Conservation (phyloP, 1,140 invertebrate genomes). For the Musca domestica region DNA sequence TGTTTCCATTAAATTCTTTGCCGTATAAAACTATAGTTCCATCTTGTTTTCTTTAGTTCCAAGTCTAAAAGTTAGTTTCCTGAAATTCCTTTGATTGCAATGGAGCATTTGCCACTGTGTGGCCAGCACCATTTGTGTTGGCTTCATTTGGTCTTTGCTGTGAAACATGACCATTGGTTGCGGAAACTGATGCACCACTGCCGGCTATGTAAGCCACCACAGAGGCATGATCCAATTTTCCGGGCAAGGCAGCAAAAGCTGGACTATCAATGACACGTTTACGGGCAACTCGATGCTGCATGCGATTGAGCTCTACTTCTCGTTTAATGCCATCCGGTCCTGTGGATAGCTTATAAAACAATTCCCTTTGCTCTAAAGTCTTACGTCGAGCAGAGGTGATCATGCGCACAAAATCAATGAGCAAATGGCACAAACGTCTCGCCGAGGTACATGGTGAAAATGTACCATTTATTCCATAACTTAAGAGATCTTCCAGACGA, state of each 20-base stretch:
- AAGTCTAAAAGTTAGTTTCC: conserved; percentile 48
- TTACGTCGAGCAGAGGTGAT: conserved; percentile 75
- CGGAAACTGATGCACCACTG: conserved; percentile 15
- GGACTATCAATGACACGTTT: conserved; percentile 49
- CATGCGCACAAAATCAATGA: conserved; percentile 76
- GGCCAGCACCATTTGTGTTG: background rate
- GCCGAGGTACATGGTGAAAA: conserved; percentile 58
- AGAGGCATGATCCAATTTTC: conserved; percentile 91
- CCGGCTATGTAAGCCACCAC: conserved; percentile 80
- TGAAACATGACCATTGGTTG: background rate
- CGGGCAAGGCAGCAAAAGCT: conserved; percentile 67
- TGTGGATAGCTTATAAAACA: conserved; percentile 67
- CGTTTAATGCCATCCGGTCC: conserved; percentile 67
- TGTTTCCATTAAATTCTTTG: background rate
- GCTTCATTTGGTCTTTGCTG: background rate
- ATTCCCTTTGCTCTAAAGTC: conserved; percentile 76
- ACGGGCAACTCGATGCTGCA: conserved; percentile 58
- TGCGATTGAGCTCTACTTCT: conserved; percentile 67
- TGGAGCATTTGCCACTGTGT: conserved; percentile 15
- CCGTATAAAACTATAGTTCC: background rate
- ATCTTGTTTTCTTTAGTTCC: background rate
- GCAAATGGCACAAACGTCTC: conserved; percentile 68
- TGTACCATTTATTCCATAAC: conserved; percentile 68
- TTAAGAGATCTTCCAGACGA: conserved; percentile 77
- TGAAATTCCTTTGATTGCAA: conserved; percentile 49